Base-by-base conservation (phyloP, 2,797 vertebrate species). In the Malacoraja senta region DNA sequence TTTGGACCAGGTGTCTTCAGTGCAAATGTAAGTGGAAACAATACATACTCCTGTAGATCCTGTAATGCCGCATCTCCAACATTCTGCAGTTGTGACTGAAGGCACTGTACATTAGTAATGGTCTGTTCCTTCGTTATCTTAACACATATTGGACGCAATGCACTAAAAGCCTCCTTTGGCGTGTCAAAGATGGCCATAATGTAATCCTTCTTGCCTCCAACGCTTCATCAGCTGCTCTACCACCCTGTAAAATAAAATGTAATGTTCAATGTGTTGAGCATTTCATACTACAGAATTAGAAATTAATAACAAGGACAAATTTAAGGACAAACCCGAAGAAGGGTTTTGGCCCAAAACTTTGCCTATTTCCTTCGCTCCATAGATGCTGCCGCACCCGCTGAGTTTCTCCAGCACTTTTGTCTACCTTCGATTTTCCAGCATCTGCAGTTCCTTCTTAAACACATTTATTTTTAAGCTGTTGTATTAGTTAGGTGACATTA, bases 1-100 rank as follows among this genome's bases (percentile, higher is more conserved):
- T 96, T 98, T 13, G 96, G 95, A 0, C 97, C 97, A 0, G 98
- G 97, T 10, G 96, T 95, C 95, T 97, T 97, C 29, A 99, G 97
- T 86, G 97, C 94, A 12, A 98, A 98, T 71, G 98, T 97, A 93
- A 99, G 96, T 1, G 98, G 98, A 94, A 99, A 99, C 79, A 99
- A 97, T 74, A 99, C 94, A 1, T 99, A 99, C 90, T 98, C 98
- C 95, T 99, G 98, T 78, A 99, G 98, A 93, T 98, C 97, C 96
- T 99, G 98, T 93, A 99, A 96, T 0, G 97, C 97, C n/a, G 97
- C 93, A 94, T 97, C 97, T 0, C 97, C 95, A 29, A 98, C 95
- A 0, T 95, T 94, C 26, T 94, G 97, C 80, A 99, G 94, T 91
- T 95, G 97, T 19, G 93, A 74, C 9, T 94, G 96, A 80, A 99